Evolutionary conservation across 2,888 invertebrate genomes (phyloP).

Genomic region (Augiades crinisus): DNA sequence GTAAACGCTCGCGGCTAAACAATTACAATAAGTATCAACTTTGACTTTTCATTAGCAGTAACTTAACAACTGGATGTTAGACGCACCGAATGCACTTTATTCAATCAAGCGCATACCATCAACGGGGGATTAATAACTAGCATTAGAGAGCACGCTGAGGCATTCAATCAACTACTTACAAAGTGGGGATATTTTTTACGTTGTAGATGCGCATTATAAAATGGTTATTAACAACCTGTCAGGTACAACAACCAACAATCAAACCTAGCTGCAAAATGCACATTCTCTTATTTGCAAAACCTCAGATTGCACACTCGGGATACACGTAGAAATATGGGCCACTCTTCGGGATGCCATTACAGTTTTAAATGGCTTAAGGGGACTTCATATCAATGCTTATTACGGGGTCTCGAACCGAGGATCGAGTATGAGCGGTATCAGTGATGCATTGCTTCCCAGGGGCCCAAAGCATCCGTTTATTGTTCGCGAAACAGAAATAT

Average conservation of each 20-base stretch:
- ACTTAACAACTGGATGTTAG: background rate
- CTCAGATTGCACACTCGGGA: background rate
- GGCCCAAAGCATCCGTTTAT: constrained; percentile 59
- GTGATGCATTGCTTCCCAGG: constrained; percentile 53
- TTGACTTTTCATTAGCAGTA: constrained; percentile 70
- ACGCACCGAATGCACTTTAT: background rate
- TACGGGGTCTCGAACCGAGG: constrained; percentile 43
- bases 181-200: background rate
- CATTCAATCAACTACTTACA: background rate
- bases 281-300: background rate
- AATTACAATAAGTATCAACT: constrained; percentile 41
- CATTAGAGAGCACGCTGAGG: background rate
- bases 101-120: background rate
- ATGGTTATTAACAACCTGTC: background rate
- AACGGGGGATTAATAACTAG: constrained; percentile 32
- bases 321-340: constrained; percentile 33
- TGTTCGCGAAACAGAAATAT: constrained; percentile 42
- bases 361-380: constrained; percentile 46
- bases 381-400: constrained; percentile 54
- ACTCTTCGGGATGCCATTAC: constrained; percentile 56
- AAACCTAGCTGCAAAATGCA: background rate
- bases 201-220: background rate
- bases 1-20: constrained; percentile 48
- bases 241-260: background rate
- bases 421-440: constrained; percentile 55